A percentile compares a stretch with the other conserved stretches of the same genome.
Evolutionary conservation across 1,140 invertebrate genomes (phyloP).

Genomic region (Drosophila yakuba): DNA sequence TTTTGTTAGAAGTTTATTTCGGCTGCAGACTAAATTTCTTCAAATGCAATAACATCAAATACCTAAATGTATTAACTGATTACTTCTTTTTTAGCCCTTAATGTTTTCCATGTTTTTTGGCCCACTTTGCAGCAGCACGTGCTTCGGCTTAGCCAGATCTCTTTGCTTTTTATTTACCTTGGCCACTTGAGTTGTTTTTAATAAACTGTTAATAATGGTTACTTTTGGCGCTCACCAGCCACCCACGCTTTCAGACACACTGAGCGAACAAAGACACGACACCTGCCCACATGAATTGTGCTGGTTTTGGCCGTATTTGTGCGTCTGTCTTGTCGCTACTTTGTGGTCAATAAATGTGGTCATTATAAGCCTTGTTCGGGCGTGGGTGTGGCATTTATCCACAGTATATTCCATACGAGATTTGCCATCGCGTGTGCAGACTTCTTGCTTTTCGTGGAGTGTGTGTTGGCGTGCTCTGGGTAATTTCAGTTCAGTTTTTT

Average conservation of each 20-base stretch:
- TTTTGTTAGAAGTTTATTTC: neutral
- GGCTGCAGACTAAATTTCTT: neutral
- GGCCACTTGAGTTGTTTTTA: constrained; percentile 41
- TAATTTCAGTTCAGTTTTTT: constrained; percentile 33
- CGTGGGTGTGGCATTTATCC: constrained; percentile 47
- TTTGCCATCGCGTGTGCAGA: constrained; percentile 47
- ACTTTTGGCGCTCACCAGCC: constrained; percentile 49
- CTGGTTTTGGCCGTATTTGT: constrained; percentile 14
- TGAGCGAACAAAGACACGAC: constrained; percentile 10
- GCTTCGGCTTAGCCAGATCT: constrained; percentile 48
- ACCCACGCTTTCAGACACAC: constrained; percentile 12
- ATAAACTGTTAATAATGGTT: constrained; percentile 70
- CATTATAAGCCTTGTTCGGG: constrained; percentile 40
- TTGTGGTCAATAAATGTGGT: constrained; percentile 44
- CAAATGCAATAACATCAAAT: neutral
- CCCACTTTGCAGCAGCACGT: constrained; percentile 48
- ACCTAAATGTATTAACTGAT: neutral
- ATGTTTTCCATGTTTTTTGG: constrained; percentile 10
- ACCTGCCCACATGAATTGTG: constrained; percentile 38
- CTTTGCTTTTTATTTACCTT: constrained; percentile 41
- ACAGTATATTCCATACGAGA: constrained; percentile 18
- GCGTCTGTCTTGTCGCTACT: constrained; percentile 17
- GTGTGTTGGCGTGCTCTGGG: constrained; percentile 56
- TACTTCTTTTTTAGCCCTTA: neutral
- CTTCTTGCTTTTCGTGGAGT: constrained; percentile 19